Conservation (phyloP, 2,797 vertebrate species). For the Gephyroberyx darwinii region DNA sequence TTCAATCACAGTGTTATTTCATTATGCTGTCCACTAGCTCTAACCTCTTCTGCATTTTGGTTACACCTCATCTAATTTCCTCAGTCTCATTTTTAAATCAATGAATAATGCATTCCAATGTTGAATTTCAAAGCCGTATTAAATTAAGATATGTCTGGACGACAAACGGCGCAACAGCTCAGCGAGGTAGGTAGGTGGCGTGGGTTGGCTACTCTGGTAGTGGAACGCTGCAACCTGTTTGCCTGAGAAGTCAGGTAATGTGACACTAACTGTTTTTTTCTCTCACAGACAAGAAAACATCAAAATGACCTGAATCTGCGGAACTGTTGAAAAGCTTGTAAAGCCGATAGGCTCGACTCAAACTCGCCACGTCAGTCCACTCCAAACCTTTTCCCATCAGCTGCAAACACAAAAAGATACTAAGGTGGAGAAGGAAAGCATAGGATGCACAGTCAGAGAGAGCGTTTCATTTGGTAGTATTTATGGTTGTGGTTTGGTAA, state of each 20-base stretch:
- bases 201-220: no score
- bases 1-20: neutral
- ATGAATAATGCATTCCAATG: neutral
- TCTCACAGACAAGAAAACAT: neutral
- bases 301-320: conserved; percentile 2
- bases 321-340: neutral
- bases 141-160: neutral
- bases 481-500: no score
- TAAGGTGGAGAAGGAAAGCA: neutral
- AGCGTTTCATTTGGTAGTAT: neutral
- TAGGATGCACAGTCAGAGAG: neutral
- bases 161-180: no score
- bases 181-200: neutral
- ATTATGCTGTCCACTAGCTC: neutral
- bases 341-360: no score
- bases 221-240: neutral
- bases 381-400: neutral
- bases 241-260: conserved; percentile 1
- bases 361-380: no score
- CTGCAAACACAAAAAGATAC: neutral
- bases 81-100: neutral
- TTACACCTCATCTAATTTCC: neutral
- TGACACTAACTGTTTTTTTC: conserved; percentile 2
- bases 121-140: neutral
- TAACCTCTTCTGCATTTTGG: neutral